phyloP scores from a whole-genome alignment of 2,888 invertebrate genomes.

The Lithodes maja region DNA sequence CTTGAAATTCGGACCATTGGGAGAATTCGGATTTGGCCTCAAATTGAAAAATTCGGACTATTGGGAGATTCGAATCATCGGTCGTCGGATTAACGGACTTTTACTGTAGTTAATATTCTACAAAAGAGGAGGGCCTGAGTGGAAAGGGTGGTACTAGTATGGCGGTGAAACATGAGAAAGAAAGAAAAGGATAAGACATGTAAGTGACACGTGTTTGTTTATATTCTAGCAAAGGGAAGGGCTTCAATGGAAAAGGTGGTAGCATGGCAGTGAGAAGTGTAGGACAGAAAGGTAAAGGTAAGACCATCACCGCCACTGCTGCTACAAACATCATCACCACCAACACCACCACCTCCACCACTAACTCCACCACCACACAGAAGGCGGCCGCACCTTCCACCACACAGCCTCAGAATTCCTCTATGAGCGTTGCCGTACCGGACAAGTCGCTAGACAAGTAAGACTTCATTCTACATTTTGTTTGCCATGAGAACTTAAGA shows the following conservation, averaged over 20 bases:
- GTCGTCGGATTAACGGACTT: too few species aligned
- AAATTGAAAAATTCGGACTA: too few species aligned
- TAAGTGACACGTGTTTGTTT: neutral
- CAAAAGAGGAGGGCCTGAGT: too few species aligned
- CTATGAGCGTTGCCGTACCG: slow-evolving; percentile 52
- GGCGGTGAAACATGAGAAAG: too few species aligned
- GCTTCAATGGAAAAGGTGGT: neutral
- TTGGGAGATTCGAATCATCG: too few species aligned
- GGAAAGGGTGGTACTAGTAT: too few species aligned
- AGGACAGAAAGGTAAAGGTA: slow-evolving; percentile 39
- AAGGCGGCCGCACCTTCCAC: neutral
- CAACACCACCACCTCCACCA: too few species aligned
- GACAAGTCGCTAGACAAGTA: slow-evolving; percentile 47
- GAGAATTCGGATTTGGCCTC: too few species aligned
- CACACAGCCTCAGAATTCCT: neutral
- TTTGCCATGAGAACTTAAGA: too few species aligned
- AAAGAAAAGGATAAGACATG: neutral
- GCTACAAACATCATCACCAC: neutral
- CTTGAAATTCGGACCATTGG: too few species aligned
- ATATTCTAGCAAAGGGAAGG: slow-evolving; percentile 12
- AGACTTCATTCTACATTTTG: neutral
- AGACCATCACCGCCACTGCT: neutral
- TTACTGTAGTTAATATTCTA: neutral
- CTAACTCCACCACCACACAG: neutral
- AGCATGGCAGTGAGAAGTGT: neutral